A percentile compares a stretch with the other conserved stretches of the same genome.
Conservation (phyloP, 2,797 vertebrate species). For the Pseudochirops cupreus region DNA sequence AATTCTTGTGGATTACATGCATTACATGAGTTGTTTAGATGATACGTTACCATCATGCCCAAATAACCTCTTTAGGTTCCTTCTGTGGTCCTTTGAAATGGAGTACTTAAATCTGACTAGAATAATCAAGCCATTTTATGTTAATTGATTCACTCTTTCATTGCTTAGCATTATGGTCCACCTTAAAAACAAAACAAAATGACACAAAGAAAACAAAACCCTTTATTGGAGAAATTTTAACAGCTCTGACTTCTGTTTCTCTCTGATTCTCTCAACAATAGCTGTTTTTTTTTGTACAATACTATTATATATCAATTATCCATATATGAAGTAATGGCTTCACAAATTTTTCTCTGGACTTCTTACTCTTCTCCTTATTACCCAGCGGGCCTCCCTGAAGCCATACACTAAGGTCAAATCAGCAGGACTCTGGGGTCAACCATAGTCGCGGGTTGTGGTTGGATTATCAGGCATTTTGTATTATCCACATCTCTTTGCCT, state of each 20-base stretch:
- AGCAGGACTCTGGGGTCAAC: neutral
- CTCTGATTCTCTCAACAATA: neutral
- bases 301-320: neutral
- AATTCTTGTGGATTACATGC: neutral
- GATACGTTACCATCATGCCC: neutral
- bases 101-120: neutral
- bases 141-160: neutral
- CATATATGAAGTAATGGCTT: accelerated
- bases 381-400: neutral
- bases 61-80: neutral
- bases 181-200: neutral
- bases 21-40: neutral
- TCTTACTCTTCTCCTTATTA: neutral
- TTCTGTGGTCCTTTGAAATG: neutral
- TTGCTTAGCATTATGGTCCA: neutral
- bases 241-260: neutral
- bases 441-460: accelerated
- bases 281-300: neutral
- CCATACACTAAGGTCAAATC: accelerated
- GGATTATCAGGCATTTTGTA: neutral
- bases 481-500: neutral
- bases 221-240: neutral
- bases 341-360: neutral
- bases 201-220: neutral
- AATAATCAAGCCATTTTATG: neutral